phyloP scores from a whole-genome alignment of 2,797 vertebrate species.

The Notolabrus celidotus region DNA sequence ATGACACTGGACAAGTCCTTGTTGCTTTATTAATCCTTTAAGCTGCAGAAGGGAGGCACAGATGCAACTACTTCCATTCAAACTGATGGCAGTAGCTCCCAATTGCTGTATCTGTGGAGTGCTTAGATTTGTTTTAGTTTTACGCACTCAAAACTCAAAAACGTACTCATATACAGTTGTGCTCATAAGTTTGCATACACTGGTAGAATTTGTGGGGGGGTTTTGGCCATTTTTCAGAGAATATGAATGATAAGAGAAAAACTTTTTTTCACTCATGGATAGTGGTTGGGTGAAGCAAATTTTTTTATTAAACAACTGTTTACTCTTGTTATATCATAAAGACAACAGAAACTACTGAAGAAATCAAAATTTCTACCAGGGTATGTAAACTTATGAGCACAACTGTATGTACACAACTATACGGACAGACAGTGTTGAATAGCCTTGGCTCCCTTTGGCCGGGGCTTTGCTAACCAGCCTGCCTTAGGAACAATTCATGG shows the following conservation, averaged over 20 bases:
- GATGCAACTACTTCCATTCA: constrained; percentile 70
- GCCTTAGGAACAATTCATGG: constrained; percentile 72
- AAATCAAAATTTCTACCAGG: too few species aligned
- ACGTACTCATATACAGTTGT: too few species aligned
- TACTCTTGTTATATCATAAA: too few species aligned
- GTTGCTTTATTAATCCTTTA: constrained; percentile 80
- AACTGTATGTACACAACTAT: background rate
- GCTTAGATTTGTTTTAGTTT: constrained; percentile 59
- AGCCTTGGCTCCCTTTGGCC: constrained; percentile 52
- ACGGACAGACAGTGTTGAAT: constrained; percentile 26
- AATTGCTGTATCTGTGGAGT: constrained; percentile 62
- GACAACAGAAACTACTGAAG: too few species aligned
- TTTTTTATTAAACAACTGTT: too few species aligned
- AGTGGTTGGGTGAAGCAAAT: too few species aligned
- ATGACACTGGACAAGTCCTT: constrained; percentile 76
- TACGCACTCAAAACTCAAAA: constrained; percentile 32
- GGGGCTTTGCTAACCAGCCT: constrained; percentile 65
- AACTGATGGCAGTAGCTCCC: constrained; percentile 71
- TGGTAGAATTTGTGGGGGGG: too few species aligned
- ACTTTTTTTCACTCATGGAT: too few species aligned
- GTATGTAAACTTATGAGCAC: too few species aligned
- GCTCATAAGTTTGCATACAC: too few species aligned
- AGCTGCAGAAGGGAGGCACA: constrained; percentile 70
- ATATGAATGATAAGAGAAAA: too few species aligned
- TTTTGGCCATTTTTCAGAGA: too few species aligned